Evolutionary conservation across 2,113 vertebrate species (phyloP).

Genomic region (Notothenia rossii): DNA sequence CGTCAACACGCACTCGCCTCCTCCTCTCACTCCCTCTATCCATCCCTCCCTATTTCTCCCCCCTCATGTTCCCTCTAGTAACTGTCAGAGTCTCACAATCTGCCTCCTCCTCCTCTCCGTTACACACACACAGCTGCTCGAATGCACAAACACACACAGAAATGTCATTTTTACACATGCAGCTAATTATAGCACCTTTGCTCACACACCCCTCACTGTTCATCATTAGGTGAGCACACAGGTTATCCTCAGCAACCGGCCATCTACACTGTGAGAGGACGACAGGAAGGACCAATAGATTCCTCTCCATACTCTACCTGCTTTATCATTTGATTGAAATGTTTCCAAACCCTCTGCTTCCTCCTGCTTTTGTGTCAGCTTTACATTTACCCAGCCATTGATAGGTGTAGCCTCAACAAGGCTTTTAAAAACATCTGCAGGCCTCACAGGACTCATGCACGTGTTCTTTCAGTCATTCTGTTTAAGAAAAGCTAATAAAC

Average conservation of each 20-base stretch:
- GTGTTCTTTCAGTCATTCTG: neutral
- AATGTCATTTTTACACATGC: slow-evolving; percentile 72
- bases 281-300: slow-evolving; percentile 20
- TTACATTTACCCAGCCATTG: neutral
- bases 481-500: neutral
- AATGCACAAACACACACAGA: slow-evolving; percentile 26
- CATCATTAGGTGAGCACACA: slow-evolving; percentile 80
- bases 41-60: slow-evolving; percentile 60
- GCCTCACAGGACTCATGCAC: neutral
- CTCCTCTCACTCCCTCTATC: slow-evolving; percentile 80
- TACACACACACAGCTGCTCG: slow-evolving; percentile 42
- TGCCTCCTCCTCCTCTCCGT: slow-evolving; percentile 71
- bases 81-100: slow-evolving; percentile 80
- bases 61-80: slow-evolving; percentile 80
- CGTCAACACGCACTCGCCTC: slow-evolving; percentile 84
- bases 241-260: slow-evolving; percentile 84
- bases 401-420: neutral
- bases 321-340: neutral
- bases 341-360: neutral
- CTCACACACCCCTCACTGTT: slow-evolving; percentile 79
- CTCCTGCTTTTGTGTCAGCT: neutral
- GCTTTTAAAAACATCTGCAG: slow-evolving; percentile 5
- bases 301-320: slow-evolving; percentile 1
- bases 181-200: slow-evolving; percentile 81
- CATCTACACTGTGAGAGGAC: slow-evolving; percentile 67